A percentile compares a stretch with the other conserved stretches of the same genome.
phyloP scores from a whole-genome alignment of 2,113 vertebrate genomes.

The Laticauda laticaudata region DNA sequence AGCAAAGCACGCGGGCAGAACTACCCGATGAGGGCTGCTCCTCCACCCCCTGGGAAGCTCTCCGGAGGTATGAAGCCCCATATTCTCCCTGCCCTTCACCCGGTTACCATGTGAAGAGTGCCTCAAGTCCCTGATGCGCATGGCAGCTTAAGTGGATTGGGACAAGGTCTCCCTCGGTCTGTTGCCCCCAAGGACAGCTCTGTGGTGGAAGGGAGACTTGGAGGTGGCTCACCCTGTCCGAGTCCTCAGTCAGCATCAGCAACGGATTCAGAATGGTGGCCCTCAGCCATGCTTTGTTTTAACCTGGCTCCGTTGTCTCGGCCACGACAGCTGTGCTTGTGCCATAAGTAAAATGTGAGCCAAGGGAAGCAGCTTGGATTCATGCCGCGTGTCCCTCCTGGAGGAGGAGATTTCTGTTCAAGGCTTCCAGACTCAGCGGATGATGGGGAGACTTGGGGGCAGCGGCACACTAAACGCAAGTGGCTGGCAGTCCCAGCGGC shows the following conservation, averaged over 20 bases:
- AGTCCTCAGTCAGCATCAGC: neutral
- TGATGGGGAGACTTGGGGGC: neutral
- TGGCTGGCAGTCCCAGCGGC: neutral
- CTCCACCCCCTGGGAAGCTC: constrained; percentile 87
- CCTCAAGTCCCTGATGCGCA: neutral
- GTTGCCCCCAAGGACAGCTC: neutral
- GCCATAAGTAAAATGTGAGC: neutral
- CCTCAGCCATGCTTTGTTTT: neutral
- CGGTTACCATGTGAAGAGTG: neutral
- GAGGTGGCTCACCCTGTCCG: neutral
- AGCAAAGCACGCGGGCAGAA: constrained; percentile 73
- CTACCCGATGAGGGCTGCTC: constrained; percentile 82
- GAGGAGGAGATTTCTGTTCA: neutral
- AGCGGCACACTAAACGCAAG: neutral
- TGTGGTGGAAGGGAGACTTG: neutral
- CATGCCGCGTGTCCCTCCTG: neutral
- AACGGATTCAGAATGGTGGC: neutral
- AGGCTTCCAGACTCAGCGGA: neutral
- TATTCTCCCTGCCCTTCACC: neutral
- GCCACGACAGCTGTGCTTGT: neutral
- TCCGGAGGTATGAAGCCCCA: too few species aligned
- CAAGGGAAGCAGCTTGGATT: neutral
- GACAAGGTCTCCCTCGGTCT: neutral
- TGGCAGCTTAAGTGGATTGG: neutral
- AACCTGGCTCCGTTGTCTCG: neutral